phyloP scores from a whole-genome alignment of 64 coral and sea anemone species.

The Platygyra sinensis region DNA sequence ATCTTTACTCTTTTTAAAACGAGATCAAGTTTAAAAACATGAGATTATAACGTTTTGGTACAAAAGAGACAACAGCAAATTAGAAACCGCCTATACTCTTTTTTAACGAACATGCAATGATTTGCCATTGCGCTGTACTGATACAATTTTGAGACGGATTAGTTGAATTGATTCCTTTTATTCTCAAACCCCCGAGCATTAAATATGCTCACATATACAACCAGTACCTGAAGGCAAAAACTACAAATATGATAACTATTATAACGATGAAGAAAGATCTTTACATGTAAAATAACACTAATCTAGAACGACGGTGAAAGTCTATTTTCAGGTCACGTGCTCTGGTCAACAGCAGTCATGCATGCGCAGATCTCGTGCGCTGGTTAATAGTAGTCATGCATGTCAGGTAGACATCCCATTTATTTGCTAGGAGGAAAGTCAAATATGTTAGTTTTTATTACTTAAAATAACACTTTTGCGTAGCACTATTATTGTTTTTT shows the following conservation, averaged over 20 bases:
- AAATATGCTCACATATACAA: background rate
- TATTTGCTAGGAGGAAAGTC: background rate
- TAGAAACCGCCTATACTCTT: too few relatives aligned
- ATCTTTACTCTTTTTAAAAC: too few relatives aligned
- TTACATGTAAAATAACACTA: background rate
- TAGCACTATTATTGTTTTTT: too few relatives aligned
- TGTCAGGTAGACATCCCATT: background rate
- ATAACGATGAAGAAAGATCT: background rate
- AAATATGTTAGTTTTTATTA: background rate
- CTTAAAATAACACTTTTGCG: too few relatives aligned
- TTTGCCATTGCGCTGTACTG: too few relatives aligned
- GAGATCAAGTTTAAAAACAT: background rate
- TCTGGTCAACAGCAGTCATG: background rate
- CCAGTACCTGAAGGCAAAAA: background rate
- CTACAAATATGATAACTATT: background rate
- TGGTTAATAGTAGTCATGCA: background rate
- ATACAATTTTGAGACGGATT: background rate
- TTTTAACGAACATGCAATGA: too few relatives aligned
- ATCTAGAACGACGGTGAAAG: background rate
- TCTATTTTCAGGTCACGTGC: background rate
- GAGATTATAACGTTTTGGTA: too few relatives aligned
- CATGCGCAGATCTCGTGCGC: background rate
- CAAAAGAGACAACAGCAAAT: too few relatives aligned
- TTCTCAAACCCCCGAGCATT: constrained; percentile 3
- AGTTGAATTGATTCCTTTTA: constrained; percentile 11